Conservation (phyloP, 2,888 invertebrate genomes). For the Brachypterus glaber region DNA sequence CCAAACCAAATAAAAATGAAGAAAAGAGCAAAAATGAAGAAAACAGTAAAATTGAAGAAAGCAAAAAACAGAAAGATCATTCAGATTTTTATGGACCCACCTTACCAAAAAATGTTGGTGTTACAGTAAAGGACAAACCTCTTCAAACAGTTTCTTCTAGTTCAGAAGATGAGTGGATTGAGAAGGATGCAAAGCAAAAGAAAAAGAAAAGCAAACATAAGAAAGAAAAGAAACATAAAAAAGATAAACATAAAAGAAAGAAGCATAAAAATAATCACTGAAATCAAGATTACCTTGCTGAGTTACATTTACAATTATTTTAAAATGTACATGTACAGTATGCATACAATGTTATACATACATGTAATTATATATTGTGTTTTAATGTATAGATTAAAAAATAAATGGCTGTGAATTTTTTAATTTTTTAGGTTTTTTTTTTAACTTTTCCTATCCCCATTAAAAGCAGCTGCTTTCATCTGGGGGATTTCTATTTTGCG, state of each 20-base stretch:
- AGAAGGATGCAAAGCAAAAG: constrained; percentile 21
- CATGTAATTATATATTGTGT: too few relatives aligned
- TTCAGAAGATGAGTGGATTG: constrained; percentile 30
- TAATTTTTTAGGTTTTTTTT: too few relatives aligned
- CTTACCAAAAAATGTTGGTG: constrained; percentile 19
- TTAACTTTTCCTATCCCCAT: too few relatives aligned
- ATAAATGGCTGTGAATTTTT: too few relatives aligned
- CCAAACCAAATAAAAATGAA: constrained; percentile 13
- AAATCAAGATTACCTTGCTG: too few relatives aligned
- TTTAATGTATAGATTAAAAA: too few relatives aligned
- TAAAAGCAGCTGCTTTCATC: too few relatives aligned
- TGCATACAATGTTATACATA: too few relatives aligned
- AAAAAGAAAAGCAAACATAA: constrained; percentile 24
- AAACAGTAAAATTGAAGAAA: constrained; percentile 8
- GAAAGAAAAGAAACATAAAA: constrained; percentile 37
- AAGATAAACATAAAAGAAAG: constrained; percentile 21
- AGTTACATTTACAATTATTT: too few relatives aligned
- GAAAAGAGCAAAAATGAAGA: constrained; percentile 3
- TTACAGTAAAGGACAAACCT: constrained; percentile 2
- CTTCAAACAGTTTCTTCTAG: constrained; percentile 11
- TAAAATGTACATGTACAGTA: too few relatives aligned
- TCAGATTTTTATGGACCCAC: constrained; percentile 26
- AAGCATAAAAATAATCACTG: too few relatives aligned
- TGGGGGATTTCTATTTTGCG: too few relatives aligned
- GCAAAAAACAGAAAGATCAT: constrained; percentile 1